A percentile compares a stretch with the other conserved stretches of the same genome.
Evolutionary conservation across 2,888 invertebrate species (phyloP).

Genomic region (Drosophila neotestacea): DNA sequence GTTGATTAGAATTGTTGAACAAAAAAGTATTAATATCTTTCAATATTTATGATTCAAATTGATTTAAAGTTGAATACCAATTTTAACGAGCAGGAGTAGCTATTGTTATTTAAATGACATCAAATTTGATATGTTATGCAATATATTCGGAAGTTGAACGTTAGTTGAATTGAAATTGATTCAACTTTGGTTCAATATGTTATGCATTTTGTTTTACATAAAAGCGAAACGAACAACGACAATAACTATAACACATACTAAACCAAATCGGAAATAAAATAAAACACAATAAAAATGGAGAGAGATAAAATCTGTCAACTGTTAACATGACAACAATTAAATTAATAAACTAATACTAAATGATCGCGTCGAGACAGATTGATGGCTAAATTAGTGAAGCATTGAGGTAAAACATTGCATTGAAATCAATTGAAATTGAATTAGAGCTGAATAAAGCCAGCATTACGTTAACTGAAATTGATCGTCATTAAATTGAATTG

Average conservation of each 20-base stretch:
- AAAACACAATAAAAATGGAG: neutral
- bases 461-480: conserved; percentile 3
- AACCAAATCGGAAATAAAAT: conserved; percentile 5
- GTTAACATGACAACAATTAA: conserved; percentile 7
- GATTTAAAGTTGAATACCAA: neutral
- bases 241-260: neutral
- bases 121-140: neutral
- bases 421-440: neutral
- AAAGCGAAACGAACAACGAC: neutral
- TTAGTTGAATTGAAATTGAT: neutral
- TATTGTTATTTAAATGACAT: neutral
- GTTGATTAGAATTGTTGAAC: too few relatives aligned
- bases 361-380: conserved; percentile 2
- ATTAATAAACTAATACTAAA: conserved; percentile 11
- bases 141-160: neutral
- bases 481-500: neutral
- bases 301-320: neutral
- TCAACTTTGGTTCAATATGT: neutral
- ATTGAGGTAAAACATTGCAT: conserved; percentile 9
- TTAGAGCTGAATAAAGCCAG: conserved; percentile 1
- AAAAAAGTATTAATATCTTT: too few relatives aligned
- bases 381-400: conserved; percentile 11
- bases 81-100: neutral
- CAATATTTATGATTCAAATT: too few relatives aligned
- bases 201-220: conserved; percentile 4